Percentiles rank a stretch among this genome's conserved stretches.
Evolutionary conservation across 2,797 vertebrate genomes (phyloP).

Genomic region (Eulemur rubriventer): DNA sequence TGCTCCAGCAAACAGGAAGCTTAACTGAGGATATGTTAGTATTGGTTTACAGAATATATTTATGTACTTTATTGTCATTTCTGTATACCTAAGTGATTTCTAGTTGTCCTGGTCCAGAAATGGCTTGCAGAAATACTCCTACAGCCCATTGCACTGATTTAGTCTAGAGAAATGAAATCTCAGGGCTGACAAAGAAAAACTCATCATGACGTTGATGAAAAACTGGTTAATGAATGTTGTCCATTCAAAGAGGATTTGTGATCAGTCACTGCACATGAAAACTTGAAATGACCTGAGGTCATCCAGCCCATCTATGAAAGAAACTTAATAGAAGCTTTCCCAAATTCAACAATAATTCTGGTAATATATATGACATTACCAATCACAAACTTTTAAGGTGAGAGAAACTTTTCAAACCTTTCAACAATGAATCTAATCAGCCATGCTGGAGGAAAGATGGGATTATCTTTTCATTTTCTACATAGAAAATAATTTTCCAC

Average conservation of each 20-base stretch:
- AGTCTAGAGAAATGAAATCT: background rate
- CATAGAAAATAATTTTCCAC: background rate
- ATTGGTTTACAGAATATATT: background rate
- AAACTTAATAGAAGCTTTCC: background rate
- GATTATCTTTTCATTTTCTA: background rate
- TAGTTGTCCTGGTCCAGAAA: background rate
- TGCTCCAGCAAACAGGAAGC: background rate
- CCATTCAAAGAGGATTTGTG: conserved; percentile 30
- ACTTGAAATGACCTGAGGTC: conserved; percentile 1
- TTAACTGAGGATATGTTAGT: background rate
- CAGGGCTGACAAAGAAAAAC: conserved; percentile 33
- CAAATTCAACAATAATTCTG: background rate
- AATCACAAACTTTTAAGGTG: background rate
- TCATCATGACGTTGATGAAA: conserved; percentile 26
- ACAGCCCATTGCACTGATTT: background rate
- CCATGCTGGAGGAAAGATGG: background rate
- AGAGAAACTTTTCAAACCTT: background rate
- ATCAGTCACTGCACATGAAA: background rate
- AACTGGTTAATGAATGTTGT: background rate
- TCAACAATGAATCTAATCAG: background rate
- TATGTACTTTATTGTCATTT: background rate
- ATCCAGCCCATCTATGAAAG: background rate
- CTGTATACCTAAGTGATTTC: background rate
- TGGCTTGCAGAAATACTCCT: background rate
- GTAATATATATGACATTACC: background rate